phyloP scores from a whole-genome alignment of 2,113 vertebrate genomes.

The Ciconia stormi region DNA sequence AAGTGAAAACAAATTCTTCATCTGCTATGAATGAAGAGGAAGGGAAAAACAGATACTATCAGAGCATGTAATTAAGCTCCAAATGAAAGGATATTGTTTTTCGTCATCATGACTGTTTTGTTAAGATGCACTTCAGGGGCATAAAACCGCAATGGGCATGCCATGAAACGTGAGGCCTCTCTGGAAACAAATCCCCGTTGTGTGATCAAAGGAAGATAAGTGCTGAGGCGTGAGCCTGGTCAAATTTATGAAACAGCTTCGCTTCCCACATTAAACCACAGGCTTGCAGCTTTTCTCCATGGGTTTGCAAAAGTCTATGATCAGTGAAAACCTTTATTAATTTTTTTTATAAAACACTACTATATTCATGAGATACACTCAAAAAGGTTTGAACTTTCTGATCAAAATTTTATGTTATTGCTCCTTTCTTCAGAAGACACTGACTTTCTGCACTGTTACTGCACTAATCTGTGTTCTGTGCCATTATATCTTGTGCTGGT shows the following conservation, averaged over 20 bases:
- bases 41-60: background rate
- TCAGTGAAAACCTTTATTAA: background rate
- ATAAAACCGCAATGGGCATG: background rate
- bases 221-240: background rate
- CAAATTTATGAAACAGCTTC: background rate
- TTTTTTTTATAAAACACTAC: background rate
- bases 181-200: background rate
- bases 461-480: background rate
- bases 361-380: background rate
- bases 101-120: background rate
- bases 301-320: background rate
- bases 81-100: slow-evolving; percentile 26
- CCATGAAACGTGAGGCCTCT: background rate
- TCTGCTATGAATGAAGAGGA: background rate
- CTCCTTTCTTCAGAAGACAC: background rate
- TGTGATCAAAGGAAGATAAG: slow-evolving; percentile 20
- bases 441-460: background rate
- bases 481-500: fast-evolving
- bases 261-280: background rate
- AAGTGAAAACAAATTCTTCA: slow-evolving; percentile 16
- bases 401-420: background rate
- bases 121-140: slow-evolving; percentile 14
- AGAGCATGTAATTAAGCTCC: slow-evolving; percentile 6
- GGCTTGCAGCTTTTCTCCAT: background rate
- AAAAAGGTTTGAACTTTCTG: background rate